Evolutionary conservation across 2,888 invertebrate species (phyloP).

Genomic region (Acleris emargana): DNA sequence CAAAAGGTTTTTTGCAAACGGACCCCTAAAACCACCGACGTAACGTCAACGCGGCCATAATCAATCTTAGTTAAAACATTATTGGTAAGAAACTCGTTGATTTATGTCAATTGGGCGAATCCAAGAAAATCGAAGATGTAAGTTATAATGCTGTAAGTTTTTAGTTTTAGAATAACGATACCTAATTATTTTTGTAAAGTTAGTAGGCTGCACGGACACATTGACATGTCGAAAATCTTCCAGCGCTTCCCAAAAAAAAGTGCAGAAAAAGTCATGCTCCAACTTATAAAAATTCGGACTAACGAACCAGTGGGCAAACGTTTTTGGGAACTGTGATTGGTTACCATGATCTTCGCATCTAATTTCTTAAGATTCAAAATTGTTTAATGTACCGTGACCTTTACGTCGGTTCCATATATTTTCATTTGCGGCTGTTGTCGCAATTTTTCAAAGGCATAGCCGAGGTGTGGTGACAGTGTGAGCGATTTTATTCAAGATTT

Average conservation of each 20-base stretch:
- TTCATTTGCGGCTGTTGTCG: constrained; percentile 28
- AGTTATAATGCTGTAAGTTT: too few relatives aligned
- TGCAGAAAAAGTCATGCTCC: too few relatives aligned
- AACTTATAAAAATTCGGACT: too few relatives aligned
- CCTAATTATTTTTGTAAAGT: too few relatives aligned
- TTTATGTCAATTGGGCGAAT: constrained; percentile 11
- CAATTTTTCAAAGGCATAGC: constrained; percentile 22
- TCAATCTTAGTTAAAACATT: constrained; percentile 30
- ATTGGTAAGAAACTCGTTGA: constrained; percentile 16
- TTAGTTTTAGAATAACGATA: too few relatives aligned
- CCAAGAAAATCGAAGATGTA: neutral
- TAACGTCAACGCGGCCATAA: constrained; percentile 6
- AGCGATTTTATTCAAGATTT: neutral
- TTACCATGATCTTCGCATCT: neutral
- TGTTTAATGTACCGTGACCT: constrained; percentile 15
- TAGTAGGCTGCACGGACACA: too few relatives aligned
- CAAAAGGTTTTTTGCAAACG: neutral
- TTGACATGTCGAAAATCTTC: neutral
- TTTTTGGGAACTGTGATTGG: neutral
- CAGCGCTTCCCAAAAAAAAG: neutral
- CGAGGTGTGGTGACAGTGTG: neutral
- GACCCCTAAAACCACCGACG: constrained; percentile 5
- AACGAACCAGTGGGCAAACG: too few relatives aligned
- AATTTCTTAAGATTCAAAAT: constrained; percentile 17
- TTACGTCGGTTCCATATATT: constrained; percentile 26